A percentile compares a stretch with the other conserved stretches of the same genome.
Evolutionary conservation across 1,140 invertebrate genomes (phyloP).

Genomic region (Propsilocerus akamusi): DNA sequence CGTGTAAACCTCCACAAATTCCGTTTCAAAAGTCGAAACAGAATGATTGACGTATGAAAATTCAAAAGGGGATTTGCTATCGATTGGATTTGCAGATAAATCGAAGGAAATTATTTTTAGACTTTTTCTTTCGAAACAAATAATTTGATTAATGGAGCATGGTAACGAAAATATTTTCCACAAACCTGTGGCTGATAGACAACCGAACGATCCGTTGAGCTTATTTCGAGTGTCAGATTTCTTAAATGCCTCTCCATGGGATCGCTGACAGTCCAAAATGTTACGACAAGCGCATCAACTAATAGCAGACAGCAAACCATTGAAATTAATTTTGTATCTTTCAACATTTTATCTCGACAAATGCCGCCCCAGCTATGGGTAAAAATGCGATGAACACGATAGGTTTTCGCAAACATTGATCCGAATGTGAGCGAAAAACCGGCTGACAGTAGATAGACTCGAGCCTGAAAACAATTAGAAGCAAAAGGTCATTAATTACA

Average conservation of each 20-base stretch:
- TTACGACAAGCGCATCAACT: constrained; percentile 59
- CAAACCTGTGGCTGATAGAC: constrained; percentile 75
- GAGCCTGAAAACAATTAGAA: constrained; percentile 36
- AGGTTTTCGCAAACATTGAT: constrained; percentile 81
- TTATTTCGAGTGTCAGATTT: constrained; percentile 67
- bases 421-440: constrained; percentile 76
- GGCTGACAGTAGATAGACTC: constrained; percentile 69
- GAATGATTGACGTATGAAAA: too few relatives aligned
- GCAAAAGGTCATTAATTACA: neutral
- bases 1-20: too few relatives aligned
- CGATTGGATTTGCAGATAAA: neutral
- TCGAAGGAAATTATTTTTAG: neutral
- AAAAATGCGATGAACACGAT: constrained; percentile 72
- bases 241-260: constrained; percentile 67
- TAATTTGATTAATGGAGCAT: too few relatives aligned
- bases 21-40: too few relatives aligned
- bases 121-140: neutral
- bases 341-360: constrained; percentile 49
- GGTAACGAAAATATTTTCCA: too few relatives aligned
- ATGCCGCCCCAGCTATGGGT: constrained; percentile 34
- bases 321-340: constrained; percentile 66
- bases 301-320: constrained; percentile 57
- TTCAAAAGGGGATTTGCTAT: neutral
- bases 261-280: constrained; percentile 61
- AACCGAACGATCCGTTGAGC: constrained; percentile 50